phyloP scores from a whole-genome alignment of 2,888 invertebrate species.

The Ophion costatus region DNA sequence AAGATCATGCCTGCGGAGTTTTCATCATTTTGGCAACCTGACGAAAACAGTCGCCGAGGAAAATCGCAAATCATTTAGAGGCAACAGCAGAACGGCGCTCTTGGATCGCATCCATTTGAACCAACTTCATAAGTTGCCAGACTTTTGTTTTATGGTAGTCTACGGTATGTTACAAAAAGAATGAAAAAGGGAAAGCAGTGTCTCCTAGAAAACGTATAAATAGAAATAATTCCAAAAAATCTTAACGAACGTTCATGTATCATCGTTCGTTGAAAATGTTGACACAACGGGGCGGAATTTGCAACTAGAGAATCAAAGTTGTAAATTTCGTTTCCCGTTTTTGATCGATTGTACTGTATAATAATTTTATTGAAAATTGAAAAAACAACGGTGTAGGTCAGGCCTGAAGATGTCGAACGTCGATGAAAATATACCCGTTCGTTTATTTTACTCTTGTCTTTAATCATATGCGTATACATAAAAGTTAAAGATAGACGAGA shows the following conservation, averaged over 20 bases:
- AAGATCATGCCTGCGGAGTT: constrained; percentile 26
- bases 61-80: constrained; percentile 65
- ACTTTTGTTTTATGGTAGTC: constrained; percentile 21
- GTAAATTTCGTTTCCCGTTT: too few relatives aligned
- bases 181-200: neutral
- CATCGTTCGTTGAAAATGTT: too few relatives aligned
- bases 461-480: constrained; percentile 35
- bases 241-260: neutral
- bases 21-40: constrained; percentile 66
- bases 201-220: neutral
- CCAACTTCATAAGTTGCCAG: constrained; percentile 25
- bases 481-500: constrained; percentile 68
- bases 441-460: constrained; percentile 23
- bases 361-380: neutral
- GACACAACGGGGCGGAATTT: neutral
- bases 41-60: constrained; percentile 31
- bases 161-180: neutral
- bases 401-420: constrained; percentile 8
- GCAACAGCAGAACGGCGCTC: constrained; percentile 48
- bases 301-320: neutral
- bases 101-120: constrained; percentile 53
- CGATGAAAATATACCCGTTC: constrained; percentile 30
- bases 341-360: neutral
- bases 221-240: neutral
- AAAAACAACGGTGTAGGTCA: constrained; percentile 4